These are phyloP conservation scores for Caenorhabditis sulstoni DNA, from an alignment of 2,888 invertebrate genomes.

Conservation along the genomic window DNA sequence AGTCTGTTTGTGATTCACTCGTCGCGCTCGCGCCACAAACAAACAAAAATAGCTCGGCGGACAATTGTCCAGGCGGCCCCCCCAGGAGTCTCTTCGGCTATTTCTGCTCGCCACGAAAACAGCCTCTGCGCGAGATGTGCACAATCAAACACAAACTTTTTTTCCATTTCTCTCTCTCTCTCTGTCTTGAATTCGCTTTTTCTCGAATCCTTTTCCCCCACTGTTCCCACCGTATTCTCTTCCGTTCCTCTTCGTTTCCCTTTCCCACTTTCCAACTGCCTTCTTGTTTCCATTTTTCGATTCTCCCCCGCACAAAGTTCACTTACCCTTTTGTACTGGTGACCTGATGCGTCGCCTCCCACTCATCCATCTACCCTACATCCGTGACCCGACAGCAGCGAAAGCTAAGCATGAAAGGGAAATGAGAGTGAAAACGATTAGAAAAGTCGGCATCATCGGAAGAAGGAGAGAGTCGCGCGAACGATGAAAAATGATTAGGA, in stretches of 20 bases:
- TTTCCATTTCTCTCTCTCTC: slow-evolving; percentile 32
- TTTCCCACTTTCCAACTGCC: slow-evolving; percentile 1
- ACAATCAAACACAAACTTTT: slow-evolving; percentile 47
- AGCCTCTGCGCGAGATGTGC: slow-evolving; percentile 21
- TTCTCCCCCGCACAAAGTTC: slow-evolving; percentile 32
- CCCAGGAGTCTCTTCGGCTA: slow-evolving; percentile 25
- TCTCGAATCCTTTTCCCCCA: slow-evolving; percentile 5
- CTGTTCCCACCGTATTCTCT: not conserved
- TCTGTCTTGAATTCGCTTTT: slow-evolving; percentile 13
- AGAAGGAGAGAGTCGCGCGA: slow-evolving; percentile 9
- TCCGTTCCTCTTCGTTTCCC: not conserved
- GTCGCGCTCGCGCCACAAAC: slow-evolving; percentile 30
- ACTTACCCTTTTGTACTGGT: slow-evolving; percentile 54
- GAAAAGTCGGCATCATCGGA: slow-evolving; percentile 53
- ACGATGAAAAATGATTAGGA: slow-evolving; percentile 55
- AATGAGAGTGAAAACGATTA: slow-evolving; percentile 58
- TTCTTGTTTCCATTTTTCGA: not conserved
- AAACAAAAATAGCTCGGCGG: slow-evolving; percentile 55
- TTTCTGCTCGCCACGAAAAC: slow-evolving; percentile 49
- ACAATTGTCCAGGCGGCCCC: slow-evolving; percentile 43
- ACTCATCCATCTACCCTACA: slow-evolving; percentile 15
- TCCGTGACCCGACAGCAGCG: slow-evolving; percentile 54
- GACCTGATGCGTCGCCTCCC: slow-evolving; percentile 35
- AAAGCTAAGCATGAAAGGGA: slow-evolving; percentile 57
- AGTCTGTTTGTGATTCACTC: slow-evolving; percentile 45